phyloP scores from a whole-genome alignment of 2,888 invertebrate genomes.

The Prosopocoilus inquinatus region DNA sequence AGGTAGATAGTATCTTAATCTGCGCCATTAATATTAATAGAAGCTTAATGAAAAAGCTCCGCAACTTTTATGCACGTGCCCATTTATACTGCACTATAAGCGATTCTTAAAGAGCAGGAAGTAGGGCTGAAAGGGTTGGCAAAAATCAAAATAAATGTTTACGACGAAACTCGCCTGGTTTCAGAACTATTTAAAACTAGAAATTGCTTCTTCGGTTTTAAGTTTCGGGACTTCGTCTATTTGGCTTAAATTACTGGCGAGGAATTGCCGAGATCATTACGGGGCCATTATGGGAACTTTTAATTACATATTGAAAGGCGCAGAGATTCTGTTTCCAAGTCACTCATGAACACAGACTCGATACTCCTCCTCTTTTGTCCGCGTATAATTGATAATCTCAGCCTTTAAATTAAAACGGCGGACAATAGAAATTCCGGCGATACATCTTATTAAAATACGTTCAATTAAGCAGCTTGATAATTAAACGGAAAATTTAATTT shows the following conservation, averaged over 20 bases:
- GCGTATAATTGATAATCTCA: conserved; percentile 16
- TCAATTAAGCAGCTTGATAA: background rate
- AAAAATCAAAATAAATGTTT: no score
- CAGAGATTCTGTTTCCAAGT: conserved; percentile 19
- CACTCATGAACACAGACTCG: conserved; percentile 24
- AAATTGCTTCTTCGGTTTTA: conserved; percentile 20
- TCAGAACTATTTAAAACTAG: conserved; percentile 23
- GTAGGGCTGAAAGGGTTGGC: no score
- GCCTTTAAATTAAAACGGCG: background rate
- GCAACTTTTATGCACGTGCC: conserved; percentile 7
- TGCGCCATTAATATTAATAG: no score
- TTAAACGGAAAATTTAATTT: no score
- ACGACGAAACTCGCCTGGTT: background rate
- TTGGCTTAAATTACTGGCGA: conserved; percentile 16
- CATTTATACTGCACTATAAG: no score
- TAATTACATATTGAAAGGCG: conserved; percentile 26
- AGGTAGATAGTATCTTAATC: no score
- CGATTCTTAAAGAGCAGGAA: no score
- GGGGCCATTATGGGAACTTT: conserved; percentile 23
- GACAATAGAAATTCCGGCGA: background rate
- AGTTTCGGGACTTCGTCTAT: conserved; percentile 8
- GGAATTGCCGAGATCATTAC: background rate
- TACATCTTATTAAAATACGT: background rate
- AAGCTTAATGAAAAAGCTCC: conserved; percentile 6
- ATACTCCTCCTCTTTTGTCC: conserved; percentile 21